A percentile compares a stretch with the other conserved stretches of the same genome.
These are phyloP conservation scores for Myotis yumanensis DNA, from an alignment of 2,113 vertebrate species.

Conservation along the genomic window DNA sequence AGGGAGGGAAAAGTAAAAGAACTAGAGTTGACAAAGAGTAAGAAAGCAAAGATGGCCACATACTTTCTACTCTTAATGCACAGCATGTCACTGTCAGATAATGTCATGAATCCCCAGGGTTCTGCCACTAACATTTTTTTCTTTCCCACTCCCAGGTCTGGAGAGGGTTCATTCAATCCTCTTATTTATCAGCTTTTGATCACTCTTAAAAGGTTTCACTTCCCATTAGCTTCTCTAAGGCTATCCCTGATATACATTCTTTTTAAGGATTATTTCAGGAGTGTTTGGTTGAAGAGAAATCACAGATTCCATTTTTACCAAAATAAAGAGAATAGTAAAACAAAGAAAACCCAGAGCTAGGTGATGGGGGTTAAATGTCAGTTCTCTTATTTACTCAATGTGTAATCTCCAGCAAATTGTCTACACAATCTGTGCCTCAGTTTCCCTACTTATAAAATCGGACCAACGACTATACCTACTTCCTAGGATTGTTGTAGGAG, in stretches of 20 bases:
- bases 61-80: neutral
- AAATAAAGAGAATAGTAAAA: neutral
- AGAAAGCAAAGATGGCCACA: neutral
- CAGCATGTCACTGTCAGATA: neutral
- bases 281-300: neutral
- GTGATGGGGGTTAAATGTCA: neutral
- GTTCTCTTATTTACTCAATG: neutral
- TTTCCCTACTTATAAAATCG: neutral
- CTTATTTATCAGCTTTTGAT: conserved; percentile 36
- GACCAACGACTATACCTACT: neutral
- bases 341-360: neutral
- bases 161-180: neutral
- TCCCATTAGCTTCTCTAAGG: neutral
- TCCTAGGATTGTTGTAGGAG: neutral
- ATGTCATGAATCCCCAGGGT: neutral
- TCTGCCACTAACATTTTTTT: neutral
- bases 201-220: conserved; percentile 39
- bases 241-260: neutral
- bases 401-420: neutral
- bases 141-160: neutral
- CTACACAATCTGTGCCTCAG: neutral
- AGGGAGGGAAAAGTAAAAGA: neutral
- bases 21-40: neutral
- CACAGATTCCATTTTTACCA: neutral
- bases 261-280: neutral